Evolutionary conservation across 2,113 vertebrate genomes (phyloP).

Genomic region (Carassius gibelio): DNA sequence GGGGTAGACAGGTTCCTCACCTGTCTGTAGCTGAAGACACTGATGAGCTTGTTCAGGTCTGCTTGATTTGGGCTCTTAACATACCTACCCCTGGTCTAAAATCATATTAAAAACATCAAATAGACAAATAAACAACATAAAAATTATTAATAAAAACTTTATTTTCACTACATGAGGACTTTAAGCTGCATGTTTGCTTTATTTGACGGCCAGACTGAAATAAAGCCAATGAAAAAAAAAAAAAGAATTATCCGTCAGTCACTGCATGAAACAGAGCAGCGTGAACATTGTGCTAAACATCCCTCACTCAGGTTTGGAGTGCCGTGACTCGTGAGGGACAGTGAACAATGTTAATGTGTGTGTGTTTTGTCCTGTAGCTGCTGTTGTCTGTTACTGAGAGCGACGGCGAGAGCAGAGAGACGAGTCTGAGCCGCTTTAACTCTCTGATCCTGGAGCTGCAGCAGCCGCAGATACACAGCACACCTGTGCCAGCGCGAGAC

Average conservation of each 20-base stretch:
- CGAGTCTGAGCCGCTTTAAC: constrained; percentile 76
- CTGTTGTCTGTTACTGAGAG: constrained; percentile 60
- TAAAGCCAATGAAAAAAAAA: no score
- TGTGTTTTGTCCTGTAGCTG: constrained; percentile 66
- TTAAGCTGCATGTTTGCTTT: no score
- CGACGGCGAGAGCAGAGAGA: constrained; percentile 68
- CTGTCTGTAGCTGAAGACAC: no score
- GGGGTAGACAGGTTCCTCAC: no score
- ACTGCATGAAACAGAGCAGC: not conserved
- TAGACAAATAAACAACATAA: no score
- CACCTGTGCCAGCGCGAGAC: constrained; percentile 64
- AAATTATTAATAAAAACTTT: no score
- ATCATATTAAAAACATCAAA: no score
- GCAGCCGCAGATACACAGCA: constrained; percentile 52
- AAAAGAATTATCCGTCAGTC: not conserved
- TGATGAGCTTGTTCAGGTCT: no score
- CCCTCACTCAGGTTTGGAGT: not conserved
- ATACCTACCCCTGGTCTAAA: no score
- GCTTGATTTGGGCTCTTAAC: no score
- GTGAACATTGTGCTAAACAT: not conserved
- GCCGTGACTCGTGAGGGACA: not conserved
- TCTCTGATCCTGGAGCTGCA: constrained; percentile 74
- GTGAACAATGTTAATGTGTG: not conserved
- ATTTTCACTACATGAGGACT: no score
- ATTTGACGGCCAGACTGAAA: no score